A percentile compares a stretch with the other conserved stretches of the same genome.
phyloP scores from a whole-genome alignment of 2,797 vertebrate genomes.

The Dicrostonyx torquatus region DNA sequence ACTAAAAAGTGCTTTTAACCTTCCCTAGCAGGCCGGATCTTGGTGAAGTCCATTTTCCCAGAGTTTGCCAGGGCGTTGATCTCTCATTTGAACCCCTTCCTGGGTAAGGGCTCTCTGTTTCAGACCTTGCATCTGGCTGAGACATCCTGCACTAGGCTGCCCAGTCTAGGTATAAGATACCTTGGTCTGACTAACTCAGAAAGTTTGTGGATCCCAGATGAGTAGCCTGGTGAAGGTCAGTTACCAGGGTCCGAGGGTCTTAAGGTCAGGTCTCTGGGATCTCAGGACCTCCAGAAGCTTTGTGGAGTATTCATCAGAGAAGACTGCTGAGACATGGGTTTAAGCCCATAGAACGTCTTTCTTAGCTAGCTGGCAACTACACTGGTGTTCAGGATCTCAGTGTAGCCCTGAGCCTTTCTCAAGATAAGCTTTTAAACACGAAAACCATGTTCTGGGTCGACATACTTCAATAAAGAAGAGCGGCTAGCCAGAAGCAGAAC shows the following conservation, averaged over 20 bases:
- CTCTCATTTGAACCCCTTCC: background rate
- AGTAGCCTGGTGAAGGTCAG: background rate
- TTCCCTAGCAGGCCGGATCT: background rate
- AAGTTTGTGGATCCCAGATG: background rate
- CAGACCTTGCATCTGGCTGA: background rate
- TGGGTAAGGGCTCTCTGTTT: background rate
- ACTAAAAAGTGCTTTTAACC: background rate
- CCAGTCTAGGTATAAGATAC: background rate
- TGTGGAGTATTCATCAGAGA: too few relatives aligned
- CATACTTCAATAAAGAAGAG: background rate
- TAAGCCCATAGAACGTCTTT: background rate
- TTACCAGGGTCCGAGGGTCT: background rate
- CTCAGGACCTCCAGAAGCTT: background rate
- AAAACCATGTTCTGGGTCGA: background rate
- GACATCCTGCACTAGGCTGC: background rate
- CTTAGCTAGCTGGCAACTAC: too few relatives aligned
- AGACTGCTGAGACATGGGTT: background rate
- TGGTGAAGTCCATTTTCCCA: background rate
- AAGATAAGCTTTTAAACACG: background rate
- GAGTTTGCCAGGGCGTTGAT: background rate
- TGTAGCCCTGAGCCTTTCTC: background rate
- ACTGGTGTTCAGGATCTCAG: background rate
- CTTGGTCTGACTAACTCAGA: background rate
- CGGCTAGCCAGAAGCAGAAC: background rate
- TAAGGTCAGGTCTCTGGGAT: background rate